These are phyloP conservation scores for Eretmocerus hayati DNA, from an alignment of 2,888 invertebrate species.

Conservation along the genomic window DNA sequence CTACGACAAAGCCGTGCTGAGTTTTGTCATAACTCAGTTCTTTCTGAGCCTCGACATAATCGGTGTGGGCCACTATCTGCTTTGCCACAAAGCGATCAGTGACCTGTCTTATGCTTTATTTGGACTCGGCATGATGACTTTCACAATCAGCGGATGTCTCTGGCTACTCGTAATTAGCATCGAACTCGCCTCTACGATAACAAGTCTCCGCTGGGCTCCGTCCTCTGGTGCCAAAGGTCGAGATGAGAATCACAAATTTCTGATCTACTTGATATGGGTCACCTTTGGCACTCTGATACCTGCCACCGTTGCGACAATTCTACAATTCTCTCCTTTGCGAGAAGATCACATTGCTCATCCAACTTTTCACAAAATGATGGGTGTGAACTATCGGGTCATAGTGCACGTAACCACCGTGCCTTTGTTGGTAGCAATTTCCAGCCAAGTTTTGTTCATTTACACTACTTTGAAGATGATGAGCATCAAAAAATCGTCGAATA, in stretches of 20 bases:
- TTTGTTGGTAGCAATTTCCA: slow-evolving; percentile 23
- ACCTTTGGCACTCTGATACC: slow-evolving; percentile 27
- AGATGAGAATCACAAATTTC: slow-evolving; percentile 31
- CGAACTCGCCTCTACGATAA: slow-evolving; percentile 37
- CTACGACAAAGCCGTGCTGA: slow-evolving; percentile 33
- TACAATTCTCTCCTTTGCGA: slow-evolving; percentile 31
- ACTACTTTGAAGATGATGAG: slow-evolving; percentile 31
- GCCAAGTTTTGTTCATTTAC: slow-evolving; percentile 30
- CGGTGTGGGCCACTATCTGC: slow-evolving; percentile 25
- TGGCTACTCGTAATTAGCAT: slow-evolving; percentile 39
- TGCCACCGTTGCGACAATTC: slow-evolving; percentile 26
- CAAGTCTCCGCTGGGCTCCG: slow-evolving; percentile 34
- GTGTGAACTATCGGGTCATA: slow-evolving; percentile 26
- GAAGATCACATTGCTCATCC: slow-evolving; percentile 29
- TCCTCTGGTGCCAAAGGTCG: slow-evolving; percentile 22
- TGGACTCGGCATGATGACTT: slow-evolving; percentile 32
- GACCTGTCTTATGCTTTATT: slow-evolving; percentile 20
- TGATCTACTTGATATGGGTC: slow-evolving; percentile 24
- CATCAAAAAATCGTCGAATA: slow-evolving; percentile 26
- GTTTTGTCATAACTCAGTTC: slow-evolving; percentile 30
- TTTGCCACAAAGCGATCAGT: slow-evolving; percentile 29
- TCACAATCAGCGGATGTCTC: slow-evolving; percentile 29
- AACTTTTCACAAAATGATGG: slow-evolving; percentile 29
- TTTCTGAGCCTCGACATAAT: slow-evolving; percentile 28
- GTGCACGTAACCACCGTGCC: slow-evolving; percentile 28